Evolutionary conservation across 2,797 vertebrate species (phyloP).

Genomic region (Megaceryle alcyon): DNA sequence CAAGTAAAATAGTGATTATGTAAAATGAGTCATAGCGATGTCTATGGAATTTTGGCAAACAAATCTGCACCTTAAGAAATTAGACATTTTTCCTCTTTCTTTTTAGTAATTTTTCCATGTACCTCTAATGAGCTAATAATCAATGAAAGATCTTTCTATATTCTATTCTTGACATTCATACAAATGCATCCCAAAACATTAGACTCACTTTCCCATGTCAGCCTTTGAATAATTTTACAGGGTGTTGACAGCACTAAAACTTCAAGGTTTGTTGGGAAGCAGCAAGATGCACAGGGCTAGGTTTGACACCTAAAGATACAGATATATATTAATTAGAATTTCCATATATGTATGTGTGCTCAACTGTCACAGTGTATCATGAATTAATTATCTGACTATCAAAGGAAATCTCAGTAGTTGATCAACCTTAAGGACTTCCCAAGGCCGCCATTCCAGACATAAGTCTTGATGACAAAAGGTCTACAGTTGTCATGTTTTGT

Average conservation of each 20-base stretch:
- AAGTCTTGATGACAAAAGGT: not conserved
- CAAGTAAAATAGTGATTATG: not conserved
- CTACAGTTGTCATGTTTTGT: not conserved
- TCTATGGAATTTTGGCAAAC: not conserved
- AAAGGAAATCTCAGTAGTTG: not conserved
- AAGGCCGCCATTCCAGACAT: not conserved
- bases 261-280: conserved; percentile 10
- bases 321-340: not conserved
- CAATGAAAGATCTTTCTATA: not conserved
- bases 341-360: not conserved
- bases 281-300: not conserved
- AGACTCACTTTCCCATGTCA: not conserved
- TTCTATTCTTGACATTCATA: not conserved
- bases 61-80: not conserved
- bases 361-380: not conserved
- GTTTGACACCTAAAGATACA: not conserved
- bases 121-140: not conserved
- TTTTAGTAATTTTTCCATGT: not conserved
- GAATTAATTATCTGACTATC: not conserved
- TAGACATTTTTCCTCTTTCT: not conserved
- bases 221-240: not conserved
- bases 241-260: not conserved
- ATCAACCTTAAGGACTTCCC: not conserved
- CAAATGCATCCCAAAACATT: not conserved
- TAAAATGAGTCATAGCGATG: not conserved